Base-by-base conservation (phyloP, 1,140 invertebrate species). In the Oncopodura yosiiana region DNA sequence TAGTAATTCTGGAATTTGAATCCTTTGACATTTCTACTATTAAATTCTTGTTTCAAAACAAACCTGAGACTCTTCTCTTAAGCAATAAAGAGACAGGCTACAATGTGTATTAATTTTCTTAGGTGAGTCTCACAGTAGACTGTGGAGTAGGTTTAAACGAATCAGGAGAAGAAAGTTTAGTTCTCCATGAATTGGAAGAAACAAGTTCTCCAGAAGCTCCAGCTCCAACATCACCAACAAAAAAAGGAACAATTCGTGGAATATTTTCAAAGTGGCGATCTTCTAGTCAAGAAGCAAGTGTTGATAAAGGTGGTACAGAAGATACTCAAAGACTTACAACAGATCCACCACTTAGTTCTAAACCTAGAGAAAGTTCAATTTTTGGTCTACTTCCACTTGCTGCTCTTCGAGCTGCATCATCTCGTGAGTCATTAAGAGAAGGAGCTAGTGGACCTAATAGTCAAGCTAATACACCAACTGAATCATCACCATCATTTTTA, bases 61-160 rank as follows among this genome's bases (percentile, higher is more conserved):
- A n/a, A n/a, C n/a, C n/a, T n/a, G n/a, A n/a, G n/a, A n/a, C n/a
- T n/a, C n/a, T n/a, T n/a, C n/a, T n/a, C n/a, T n/a, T n/a, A n/a
- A n/a, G n/a, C n/a, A n/a, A n/a, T n/a, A n/a, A n/a, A n/a, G n/a
- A n/a, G n/a, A n/a, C n/a, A n/a, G n/a, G n/a, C n/a, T n/a, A n/a
- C n/a, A n/a, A n/a, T n/a, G n/a, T n/a, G n/a, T n/a, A n/a, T n/a
- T n/a, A n/a, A n/a, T 43, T 18, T 43, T 39, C 27, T n/a, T 46
- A 70, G 69, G 69, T 70, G 32, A 70, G 69, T 53, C 58, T 70
- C 45, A 70, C 68, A n/a, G 66, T 70, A 14, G 69, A 71, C 62
- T 70, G 69, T 59, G 64, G 63, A 1, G 39, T 29, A 0, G 66
- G 65, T 3, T 30, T 19, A 36, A 61, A 56, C 29, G 34, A n/a